phyloP scores from a whole-genome alignment of 2,797 vertebrate genomes.

The Diplodus puntazzo region DNA sequence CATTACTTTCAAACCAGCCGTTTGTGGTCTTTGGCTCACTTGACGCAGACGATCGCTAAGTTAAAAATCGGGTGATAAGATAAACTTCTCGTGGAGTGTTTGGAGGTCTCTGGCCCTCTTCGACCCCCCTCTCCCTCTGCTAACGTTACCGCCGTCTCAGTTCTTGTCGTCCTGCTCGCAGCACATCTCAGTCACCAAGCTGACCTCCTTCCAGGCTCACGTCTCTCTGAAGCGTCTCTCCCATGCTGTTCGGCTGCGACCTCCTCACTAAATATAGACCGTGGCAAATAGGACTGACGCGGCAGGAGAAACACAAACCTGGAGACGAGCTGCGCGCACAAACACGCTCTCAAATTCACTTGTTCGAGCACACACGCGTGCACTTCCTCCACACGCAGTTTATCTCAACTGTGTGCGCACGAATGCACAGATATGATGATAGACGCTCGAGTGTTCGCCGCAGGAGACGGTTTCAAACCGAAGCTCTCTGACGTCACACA shows the following conservation, averaged over 20 bases:
- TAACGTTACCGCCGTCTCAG: not conserved
- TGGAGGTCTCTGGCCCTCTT: slow-evolving; percentile 2
- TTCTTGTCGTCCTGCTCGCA: slow-evolving; percentile 32
- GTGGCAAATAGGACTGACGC: slow-evolving; percentile 71
- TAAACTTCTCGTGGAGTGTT: not conserved
- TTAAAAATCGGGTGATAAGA: not conserved
- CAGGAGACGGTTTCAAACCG: not conserved
- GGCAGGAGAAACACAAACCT: slow-evolving; percentile 76
- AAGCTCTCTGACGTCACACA: slow-evolving; percentile 6
- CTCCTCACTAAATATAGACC: slow-evolving; percentile 79
- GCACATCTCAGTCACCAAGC: slow-evolving; percentile 40
- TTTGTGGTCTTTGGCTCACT: not conserved
- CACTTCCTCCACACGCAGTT: not conserved
- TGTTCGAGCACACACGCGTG: not conserved
- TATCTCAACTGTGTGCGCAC: not conserved
- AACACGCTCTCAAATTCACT: slow-evolving; percentile 32
- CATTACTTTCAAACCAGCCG: not conserved
- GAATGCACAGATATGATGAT: slow-evolving; percentile 6
- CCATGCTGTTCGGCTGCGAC: slow-evolving; percentile 65
- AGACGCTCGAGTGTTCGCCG: not conserved
- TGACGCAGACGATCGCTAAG: not conserved
- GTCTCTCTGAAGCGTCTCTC: slow-evolving; percentile 62
- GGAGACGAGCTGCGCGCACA: slow-evolving; percentile 53
- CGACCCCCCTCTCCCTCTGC: not conserved
- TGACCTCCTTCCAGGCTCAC: slow-evolving; percentile 66